These are phyloP conservation scores for Ophioninae sp. DNA, from an alignment of 2,888 invertebrate genomes.

Conservation along the genomic window DNA sequence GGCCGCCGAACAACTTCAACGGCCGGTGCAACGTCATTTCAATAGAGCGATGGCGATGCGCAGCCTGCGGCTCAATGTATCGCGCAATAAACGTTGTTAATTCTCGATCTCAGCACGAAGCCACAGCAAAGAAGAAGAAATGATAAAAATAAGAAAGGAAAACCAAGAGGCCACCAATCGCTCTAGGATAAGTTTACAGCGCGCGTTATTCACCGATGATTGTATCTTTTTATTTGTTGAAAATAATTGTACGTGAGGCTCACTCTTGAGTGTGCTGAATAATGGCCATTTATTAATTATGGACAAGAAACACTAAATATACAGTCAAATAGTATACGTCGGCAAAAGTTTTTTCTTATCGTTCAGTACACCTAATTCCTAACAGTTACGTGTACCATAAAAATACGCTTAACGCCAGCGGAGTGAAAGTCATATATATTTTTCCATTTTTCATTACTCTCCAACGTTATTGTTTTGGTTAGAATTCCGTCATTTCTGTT, in stretches of 20 bases:
- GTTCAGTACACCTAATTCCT: constrained; percentile 45
- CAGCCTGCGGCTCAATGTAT: constrained; percentile 84
- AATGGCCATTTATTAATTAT: constrained; percentile 71
- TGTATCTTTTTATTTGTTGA: constrained; percentile 72
- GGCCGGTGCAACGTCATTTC: constrained; percentile 88
- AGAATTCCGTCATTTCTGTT: background rate
- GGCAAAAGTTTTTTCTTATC: constrained; percentile 51
- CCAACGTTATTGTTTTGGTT: constrained; percentile 7
- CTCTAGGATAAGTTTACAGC: constrained; percentile 63
- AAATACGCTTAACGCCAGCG: constrained; percentile 52
- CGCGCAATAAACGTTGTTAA: constrained; percentile 80
- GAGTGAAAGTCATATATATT: constrained; percentile 24
- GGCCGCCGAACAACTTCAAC: constrained; percentile 77
- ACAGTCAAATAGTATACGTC: constrained; percentile 66
- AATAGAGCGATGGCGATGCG: constrained; percentile 95
- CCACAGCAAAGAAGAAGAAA: constrained; percentile 3
- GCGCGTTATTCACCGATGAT: constrained; percentile 68
- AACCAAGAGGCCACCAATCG: constrained; percentile 56
- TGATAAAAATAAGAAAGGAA: background rate
- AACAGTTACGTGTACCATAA: constrained; percentile 50
- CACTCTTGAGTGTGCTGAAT: constrained; percentile 63
- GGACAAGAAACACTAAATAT: constrained; percentile 64
- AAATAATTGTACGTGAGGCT: constrained; percentile 59
- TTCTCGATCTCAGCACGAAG: constrained; percentile 47
- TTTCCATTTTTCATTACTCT: background rate